Evolutionary conservation across 2,888 invertebrate genomes (phyloP), one percentile per base, ranked within the genome.

Genomic region (Margaritifera margaritifera): DNA sequence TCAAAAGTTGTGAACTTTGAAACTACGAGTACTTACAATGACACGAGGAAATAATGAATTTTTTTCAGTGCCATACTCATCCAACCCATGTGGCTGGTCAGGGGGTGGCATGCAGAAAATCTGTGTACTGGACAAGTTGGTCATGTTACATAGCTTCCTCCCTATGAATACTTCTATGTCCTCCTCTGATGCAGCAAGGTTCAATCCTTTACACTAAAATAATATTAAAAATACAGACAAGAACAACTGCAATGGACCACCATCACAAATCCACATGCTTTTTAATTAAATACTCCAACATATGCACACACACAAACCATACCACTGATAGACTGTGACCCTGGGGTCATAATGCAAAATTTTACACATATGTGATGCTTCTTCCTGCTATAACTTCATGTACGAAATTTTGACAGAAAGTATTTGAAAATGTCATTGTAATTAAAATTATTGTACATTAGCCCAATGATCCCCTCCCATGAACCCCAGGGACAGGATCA

Each of bases 131-230:
- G 98, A 96, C 61, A 99, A 92, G 74, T 97, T 96, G 3, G 98
- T 98, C 20, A 99, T 96, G 90, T 98, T 98, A 88, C 99, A 99
- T 52, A 94, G 93, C 84, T 94, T 93, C 6, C 93, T 93, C 6
- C 99, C 99, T 80, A 99, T 96, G 24, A 95, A 96, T 6, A 99
- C 98, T 81, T 94, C 93, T 0, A 98, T 96, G 90, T 98, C 99
- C 8, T 95, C 93, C 89, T 97, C 96, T 89, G 96, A 96, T 85
- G 96, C 95, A 11, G 98, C 98, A 81, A 95, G 93, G 88, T 95
- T 96, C 81, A 99, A 92, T 90, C 96, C 94, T 89, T 96, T 95
- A n/a, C 99, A 99, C 92, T 92, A 70, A 73, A 53, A 62, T 22
- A 74, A 6, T 60, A 60, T 19, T 25, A 60, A 1, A 27, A 24